A percentile compares a stretch with the other conserved stretches of the same genome.
Conservation (phyloP, 2,797 vertebrate genomes). For the Lacerta bilineata region DNA sequence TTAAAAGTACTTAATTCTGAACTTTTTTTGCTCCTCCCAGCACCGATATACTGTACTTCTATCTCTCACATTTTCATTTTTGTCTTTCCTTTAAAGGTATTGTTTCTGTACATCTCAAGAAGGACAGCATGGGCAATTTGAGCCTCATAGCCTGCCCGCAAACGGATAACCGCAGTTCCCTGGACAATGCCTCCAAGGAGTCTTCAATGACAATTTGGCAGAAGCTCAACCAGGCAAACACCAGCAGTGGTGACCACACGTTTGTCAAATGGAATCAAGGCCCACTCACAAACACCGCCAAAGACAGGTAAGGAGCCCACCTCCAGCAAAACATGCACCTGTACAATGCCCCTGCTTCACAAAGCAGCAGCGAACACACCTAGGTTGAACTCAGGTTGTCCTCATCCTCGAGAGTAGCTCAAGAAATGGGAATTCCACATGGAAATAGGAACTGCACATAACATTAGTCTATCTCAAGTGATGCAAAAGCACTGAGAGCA, state of each 20-base stretch:
- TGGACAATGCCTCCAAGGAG: conserved; percentile 45
- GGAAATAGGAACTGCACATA: not conserved
- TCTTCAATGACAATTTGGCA: conserved; percentile 69
- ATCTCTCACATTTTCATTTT: too few species aligned
- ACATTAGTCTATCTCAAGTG: not conserved
- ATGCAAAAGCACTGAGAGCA: not conserved
- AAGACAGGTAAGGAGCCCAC: conserved; percentile 75
- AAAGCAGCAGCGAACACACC: not conserved
- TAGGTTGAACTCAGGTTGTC: not conserved
- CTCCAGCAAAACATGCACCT: not conserved
- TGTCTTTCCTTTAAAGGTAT: conserved; percentile 62
- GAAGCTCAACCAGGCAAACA: conserved; percentile 64
- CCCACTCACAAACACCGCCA: conserved; percentile 62
- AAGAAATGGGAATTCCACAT: not conserved
- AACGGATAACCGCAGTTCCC: conserved; percentile 49
- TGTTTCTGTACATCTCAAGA: conserved; percentile 76
- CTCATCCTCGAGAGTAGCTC: not conserved
- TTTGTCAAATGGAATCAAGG: conserved; percentile 66
- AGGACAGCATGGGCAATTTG: conserved; percentile 78
- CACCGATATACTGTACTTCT: rapidly evolving
- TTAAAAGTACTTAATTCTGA: conserved; percentile 4
- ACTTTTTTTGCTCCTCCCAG: not conserved
- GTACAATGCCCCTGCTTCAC: not conserved
- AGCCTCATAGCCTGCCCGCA: conserved; percentile 76
- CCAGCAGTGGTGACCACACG: not conserved